Evolutionary conservation across 2,888 invertebrate genomes (phyloP), one percentile per base, ranked within the genome.

Genomic region (Athripsodes cinereus): DNA sequence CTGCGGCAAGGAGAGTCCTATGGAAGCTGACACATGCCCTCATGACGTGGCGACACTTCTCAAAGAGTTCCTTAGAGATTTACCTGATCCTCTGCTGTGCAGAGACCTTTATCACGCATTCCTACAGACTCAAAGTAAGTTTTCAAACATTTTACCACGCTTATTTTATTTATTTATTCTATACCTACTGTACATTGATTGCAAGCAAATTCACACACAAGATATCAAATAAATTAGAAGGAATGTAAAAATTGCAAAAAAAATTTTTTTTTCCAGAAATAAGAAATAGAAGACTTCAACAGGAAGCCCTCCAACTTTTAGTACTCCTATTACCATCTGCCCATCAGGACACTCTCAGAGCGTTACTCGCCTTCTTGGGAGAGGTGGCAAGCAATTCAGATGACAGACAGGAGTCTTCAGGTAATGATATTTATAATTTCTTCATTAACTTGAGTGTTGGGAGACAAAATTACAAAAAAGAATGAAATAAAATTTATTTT

Each of bases 31-130:
- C 49, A 88, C 88, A 66, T 91, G 92, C 74, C 93, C 95, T 1
- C 95, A 96, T 73, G 96, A 96, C 71, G 92, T 96, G 57, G 96
- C 94, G 8, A 91, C 93, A 0, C 80, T 96, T 44, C 82, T 96
- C 31, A 96, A 96, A 72, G 96, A 96, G 74, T 96, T 89, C 77
- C 86, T 96, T 65, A 78, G 96, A 53, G 96, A 96, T 71, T 76
- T 96, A 44, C 96, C 96, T 0, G 96, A 96, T 70, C 92, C 96
- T 8, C 79, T 96, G 62, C 83, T 96, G 46, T 94, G 94, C 70
- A 82, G 89, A 67, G 92, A 92, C 69, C 82, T 96, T 40, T 96
- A 96, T 72, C 83, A 86, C 55, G 90, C 93, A 63, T 95, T 96
- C 76, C 82, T 96, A 64, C 88, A 90, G 68, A 93, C 94, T 55